These are phyloP conservation scores for Pteruthius melanotis DNA, from an alignment of 2,113 vertebrate genomes.

Conservation along the genomic window DNA sequence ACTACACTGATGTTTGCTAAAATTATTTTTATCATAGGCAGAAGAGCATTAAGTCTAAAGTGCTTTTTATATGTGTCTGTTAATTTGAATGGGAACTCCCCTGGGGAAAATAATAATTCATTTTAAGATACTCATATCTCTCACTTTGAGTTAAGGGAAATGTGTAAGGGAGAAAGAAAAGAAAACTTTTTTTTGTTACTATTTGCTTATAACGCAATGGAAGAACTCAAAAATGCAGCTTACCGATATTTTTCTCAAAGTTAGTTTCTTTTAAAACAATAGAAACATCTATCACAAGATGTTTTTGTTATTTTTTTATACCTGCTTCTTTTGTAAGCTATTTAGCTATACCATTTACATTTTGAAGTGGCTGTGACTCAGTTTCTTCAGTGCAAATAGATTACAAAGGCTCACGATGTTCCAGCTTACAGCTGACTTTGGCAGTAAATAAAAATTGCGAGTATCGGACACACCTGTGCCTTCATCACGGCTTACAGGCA, in stretches of 20 bases:
- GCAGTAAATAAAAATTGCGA: background rate
- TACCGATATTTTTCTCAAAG: background rate
- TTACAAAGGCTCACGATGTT: background rate
- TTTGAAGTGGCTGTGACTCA: background rate
- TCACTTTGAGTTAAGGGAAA: background rate
- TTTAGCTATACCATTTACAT: background rate
- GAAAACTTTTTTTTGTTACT: background rate
- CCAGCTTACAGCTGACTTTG: background rate
- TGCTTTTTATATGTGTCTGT: background rate
- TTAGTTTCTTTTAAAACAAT: background rate
- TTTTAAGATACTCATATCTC: background rate
- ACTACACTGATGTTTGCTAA: background rate
- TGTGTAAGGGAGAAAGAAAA: background rate
- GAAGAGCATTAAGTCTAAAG: background rate
- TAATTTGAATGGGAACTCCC: constrained; percentile 24
- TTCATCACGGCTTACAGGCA: background rate
- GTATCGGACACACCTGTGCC: background rate
- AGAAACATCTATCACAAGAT: background rate
- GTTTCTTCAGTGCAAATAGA: background rate
- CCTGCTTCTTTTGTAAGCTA: background rate
- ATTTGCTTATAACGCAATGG: background rate
- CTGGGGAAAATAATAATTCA: background rate
- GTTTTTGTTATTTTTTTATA: background rate
- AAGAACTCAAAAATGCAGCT: background rate
- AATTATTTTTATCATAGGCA: constrained; percentile 1